Percentiles rank a stretch among this genome's conserved stretches.
phyloP scores from a whole-genome alignment of 2,888 invertebrate genomes.

The Homarus gammarus region DNA sequence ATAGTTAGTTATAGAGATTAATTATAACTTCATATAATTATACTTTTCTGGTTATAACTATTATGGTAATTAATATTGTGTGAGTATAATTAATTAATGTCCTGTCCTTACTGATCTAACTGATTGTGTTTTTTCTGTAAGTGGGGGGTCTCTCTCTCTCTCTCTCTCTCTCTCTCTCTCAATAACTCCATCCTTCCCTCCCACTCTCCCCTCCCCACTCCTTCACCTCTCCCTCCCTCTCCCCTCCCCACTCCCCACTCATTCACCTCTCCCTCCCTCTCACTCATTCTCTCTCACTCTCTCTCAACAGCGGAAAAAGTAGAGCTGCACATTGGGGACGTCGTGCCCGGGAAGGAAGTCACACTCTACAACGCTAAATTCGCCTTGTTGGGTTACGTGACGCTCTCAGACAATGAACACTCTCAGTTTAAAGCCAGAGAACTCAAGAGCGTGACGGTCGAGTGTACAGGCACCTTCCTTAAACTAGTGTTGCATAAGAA shows the following conservation, averaged over 20 bases:
- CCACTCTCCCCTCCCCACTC: not conserved
- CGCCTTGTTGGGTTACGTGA: constrained; percentile 86
- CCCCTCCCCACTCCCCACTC: not conserved
- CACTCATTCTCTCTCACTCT: not conserved
- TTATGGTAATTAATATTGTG: too few relatives aligned
- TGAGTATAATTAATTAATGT: too few relatives aligned
- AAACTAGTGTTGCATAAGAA: constrained; percentile 92
- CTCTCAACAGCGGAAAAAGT: constrained; percentile 84
- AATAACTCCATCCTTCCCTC: not conserved
- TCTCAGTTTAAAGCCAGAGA: constrained; percentile 90
- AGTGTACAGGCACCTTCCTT: constrained; percentile 87
- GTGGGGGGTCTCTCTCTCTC: too few relatives aligned
- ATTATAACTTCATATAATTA: too few relatives aligned
- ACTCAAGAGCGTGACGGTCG: constrained; percentile 90
- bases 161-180: not conserved
- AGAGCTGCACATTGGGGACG: constrained; percentile 85
- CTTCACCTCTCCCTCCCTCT: constrained; percentile 3
- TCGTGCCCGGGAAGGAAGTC: constrained; percentile 44
- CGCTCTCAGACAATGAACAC: constrained; percentile 88
- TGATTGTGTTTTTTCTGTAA: too few relatives aligned
- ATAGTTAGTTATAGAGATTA: too few relatives aligned
- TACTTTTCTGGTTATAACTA: too few relatives aligned
- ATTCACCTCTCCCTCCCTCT: not conserved
- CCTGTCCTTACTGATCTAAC: too few relatives aligned
- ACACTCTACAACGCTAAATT: constrained; percentile 78